phyloP scores from a whole-genome alignment of 1,140 invertebrate species.

The Tyrophagus putrescentiae region DNA sequence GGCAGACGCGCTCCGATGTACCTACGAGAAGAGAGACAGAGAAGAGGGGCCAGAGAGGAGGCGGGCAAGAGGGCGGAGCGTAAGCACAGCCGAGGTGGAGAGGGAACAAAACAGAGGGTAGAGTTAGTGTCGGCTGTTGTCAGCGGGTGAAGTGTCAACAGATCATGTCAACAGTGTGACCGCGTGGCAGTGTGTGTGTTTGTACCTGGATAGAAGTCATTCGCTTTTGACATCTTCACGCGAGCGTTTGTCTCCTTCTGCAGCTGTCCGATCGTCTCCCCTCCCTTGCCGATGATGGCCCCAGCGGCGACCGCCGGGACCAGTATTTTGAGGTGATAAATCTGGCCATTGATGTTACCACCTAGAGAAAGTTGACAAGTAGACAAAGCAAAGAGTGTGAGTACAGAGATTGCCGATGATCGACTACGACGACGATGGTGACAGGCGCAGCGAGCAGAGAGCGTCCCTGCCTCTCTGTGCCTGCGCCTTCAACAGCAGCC shows the following conservation, averaged over 20 bases:
- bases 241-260: slow-evolving; percentile 87
- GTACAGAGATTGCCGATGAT: neutral
- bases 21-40: no score
- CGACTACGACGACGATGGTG: neutral
- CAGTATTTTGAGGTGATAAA: slow-evolving; percentile 69
- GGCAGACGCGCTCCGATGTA: slow-evolving; percentile 87
- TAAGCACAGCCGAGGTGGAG: slow-evolving; percentile 8
- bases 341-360: slow-evolving; percentile 18
- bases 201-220: slow-evolving; percentile 95
- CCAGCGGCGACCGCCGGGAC: slow-evolving; percentile 88
- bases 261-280: slow-evolving; percentile 87
- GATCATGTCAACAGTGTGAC: no score
- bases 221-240: slow-evolving; percentile 96
- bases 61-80: neutral
- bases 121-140: neutral
- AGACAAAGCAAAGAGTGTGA: neutral
- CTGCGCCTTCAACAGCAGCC: neutral
- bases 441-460: neutral
- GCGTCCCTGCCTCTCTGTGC: neutral
- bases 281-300: slow-evolving; percentile 92
- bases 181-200: no score
- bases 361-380: neutral
- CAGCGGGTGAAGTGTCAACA: no score
- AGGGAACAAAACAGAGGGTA: slow-evolving; percentile 4
- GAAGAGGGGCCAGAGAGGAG: slow-evolving; percentile 29